phyloP scores from a whole-genome alignment of 2,797 vertebrate species.

The Paratrypauchen microcephalus region DNA sequence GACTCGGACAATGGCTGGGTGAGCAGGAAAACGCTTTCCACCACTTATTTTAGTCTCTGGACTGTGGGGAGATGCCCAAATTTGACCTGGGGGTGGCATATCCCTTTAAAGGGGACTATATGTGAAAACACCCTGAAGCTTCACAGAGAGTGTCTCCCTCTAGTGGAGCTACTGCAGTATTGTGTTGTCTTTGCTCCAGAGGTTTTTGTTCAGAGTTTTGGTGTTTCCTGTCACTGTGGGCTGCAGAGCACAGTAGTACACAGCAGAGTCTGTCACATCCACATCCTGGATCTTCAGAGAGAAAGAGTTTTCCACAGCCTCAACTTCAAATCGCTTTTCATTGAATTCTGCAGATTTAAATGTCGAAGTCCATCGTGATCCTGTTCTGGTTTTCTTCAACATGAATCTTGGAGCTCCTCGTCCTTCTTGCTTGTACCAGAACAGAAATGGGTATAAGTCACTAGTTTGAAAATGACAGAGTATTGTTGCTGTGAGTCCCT shows the following conservation, averaged over 20 bases:
- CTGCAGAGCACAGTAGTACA: slow-evolving; percentile 25
- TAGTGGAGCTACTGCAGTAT: not conserved
- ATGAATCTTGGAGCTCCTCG: not conserved
- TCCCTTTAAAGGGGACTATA: too few relatives aligned
- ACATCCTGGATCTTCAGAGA: not conserved
- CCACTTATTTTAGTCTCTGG: too few relatives aligned
- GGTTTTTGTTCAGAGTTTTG: slow-evolving; percentile 12
- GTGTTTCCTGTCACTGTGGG: slow-evolving; percentile 30
- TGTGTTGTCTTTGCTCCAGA: slow-evolving; percentile 2
- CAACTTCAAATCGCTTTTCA: not conserved
- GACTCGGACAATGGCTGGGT: too few relatives aligned
- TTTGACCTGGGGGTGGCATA: too few relatives aligned
- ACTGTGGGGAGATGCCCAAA: too few relatives aligned
- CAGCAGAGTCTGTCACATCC: slow-evolving; percentile 15
- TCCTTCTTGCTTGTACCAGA: not conserved
- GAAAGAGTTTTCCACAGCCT: not conserved
- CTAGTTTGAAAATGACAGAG: too few relatives aligned
- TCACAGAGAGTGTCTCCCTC: too few relatives aligned
- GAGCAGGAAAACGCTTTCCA: too few relatives aligned
- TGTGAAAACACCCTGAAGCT: too few relatives aligned
- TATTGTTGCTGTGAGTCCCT: too few relatives aligned
- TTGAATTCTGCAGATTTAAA: not conserved
- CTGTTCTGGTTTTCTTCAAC: not conserved
- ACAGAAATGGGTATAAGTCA: not conserved
- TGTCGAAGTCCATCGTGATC: accelerated